phyloP scores from a whole-genome alignment of 2,113 vertebrate species.

The Speoplatyrhinus poulsoni region DNA sequence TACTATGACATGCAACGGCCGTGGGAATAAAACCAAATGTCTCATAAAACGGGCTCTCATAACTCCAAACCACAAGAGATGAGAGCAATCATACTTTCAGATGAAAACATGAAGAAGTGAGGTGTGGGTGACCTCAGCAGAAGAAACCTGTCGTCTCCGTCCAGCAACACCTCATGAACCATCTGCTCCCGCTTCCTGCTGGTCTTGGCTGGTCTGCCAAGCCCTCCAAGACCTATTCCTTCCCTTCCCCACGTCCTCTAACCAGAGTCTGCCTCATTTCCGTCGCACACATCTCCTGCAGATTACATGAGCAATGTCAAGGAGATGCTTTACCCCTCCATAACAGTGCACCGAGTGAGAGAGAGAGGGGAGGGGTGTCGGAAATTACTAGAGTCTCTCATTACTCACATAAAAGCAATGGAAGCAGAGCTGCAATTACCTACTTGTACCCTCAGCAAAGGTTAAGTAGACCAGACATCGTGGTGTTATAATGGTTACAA shows the following conservation, averaged over 20 bases:
- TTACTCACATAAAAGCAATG: constrained; percentile 43
- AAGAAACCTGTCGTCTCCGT: constrained; percentile 53
- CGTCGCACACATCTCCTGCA: constrained; percentile 12
- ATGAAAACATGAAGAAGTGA: background rate
- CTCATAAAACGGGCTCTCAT: constrained; percentile 8
- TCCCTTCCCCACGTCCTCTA: constrained; percentile 13
- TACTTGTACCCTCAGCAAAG: constrained; percentile 21
- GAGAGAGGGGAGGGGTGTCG: background rate
- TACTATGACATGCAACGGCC: constrained; percentile 38
- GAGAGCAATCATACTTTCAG: background rate
- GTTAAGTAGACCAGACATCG: constrained; percentile 1
- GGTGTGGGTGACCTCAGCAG: constrained; percentile 55
- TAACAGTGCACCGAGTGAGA: background rate
- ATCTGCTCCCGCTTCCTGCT: constrained; percentile 51
- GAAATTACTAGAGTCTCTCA: constrained; percentile 33
- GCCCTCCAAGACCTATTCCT: constrained; percentile 4
- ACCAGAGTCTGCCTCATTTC: constrained; percentile 39
- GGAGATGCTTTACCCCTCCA: constrained; percentile 31
- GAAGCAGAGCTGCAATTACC: constrained; percentile 38
- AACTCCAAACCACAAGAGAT: constrained; percentile 40
- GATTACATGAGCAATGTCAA: constrained; percentile 16
- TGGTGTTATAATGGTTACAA: background rate
- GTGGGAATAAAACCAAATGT: constrained; percentile 36
- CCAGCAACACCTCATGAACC: constrained; percentile 73
- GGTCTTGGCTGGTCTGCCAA: constrained; percentile 33